Evolutionary conservation across 2,113 vertebrate genomes (phyloP), one percentile per base, ranked within the genome.

Genomic region (Oncorhynchus clarkii): DNA sequence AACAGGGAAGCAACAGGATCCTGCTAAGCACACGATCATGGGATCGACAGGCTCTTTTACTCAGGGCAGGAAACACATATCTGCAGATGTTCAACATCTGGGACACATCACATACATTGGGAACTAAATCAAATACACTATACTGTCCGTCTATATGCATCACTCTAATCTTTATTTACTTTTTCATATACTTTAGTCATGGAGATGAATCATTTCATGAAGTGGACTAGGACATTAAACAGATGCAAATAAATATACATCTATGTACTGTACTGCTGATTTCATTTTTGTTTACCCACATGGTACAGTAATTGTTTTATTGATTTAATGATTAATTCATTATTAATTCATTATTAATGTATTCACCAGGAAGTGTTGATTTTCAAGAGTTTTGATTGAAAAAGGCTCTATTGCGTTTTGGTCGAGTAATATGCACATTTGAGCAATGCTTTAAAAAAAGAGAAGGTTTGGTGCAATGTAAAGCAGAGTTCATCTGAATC

Each of bases 31-130:
- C 27, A 78, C 82, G 84, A 78, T 82, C 88, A 88, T 45, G 39
- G 39, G 39, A 45, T 88, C 77, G 66, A 77, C 80, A 81, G 86
- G 79, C 74, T 79, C 75, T 81, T 80, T 88, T 78, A 86, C 79
- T 84, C 80, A 31, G 80, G 82, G 78, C 86, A 89, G 89, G 87
- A 92, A 88, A 79, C 83, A 72, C 87, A 88, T 75, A 83, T 87
- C 82, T 88, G 86, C 90, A 90, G 91, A 91, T 92, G 91, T 85
- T 78, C 72, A 87, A 82, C 92, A 93, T 90, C 92, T 94, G 92
- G 82, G 79, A 86, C 76, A 85, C 80, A 87, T 92, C 80, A 88
- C 66, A 73, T 80, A 74, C 76, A 87, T 82, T 87, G 89, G 88
- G 39, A 45, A 45, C 9, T 45, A 12, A 12, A 11, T 12, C 39